phyloP scores from a whole-genome alignment of 2,113 vertebrate genomes.

The Microtus richardsoni region DNA sequence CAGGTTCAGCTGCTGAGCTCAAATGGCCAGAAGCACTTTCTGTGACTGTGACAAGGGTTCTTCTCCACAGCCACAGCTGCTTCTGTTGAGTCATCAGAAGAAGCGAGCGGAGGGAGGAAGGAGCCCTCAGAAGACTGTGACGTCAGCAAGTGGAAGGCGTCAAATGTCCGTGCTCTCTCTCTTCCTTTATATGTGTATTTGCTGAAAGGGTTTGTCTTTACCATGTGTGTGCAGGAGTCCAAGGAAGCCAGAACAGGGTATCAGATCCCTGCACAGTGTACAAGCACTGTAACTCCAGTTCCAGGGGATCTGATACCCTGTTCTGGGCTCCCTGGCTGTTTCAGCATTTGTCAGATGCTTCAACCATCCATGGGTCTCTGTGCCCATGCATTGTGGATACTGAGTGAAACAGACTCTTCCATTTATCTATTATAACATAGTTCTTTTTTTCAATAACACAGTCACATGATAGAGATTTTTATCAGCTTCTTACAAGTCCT shows the following conservation, averaged over 20 bases:
- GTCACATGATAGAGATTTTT: neutral
- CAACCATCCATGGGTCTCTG: neutral
- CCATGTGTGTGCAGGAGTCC: neutral
- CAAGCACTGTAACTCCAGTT: too few species aligned
- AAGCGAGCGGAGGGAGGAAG: neutral
- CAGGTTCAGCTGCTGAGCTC: neutral
- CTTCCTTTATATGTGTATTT: neutral
- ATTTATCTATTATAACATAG: neutral
- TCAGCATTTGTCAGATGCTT: neutral
- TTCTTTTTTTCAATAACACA: neutral
- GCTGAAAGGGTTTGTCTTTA: neutral
- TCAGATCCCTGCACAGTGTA: too few species aligned
- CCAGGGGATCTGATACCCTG: too few species aligned
- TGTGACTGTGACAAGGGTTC: neutral
- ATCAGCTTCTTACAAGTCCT: neutral
- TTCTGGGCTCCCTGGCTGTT: neutral
- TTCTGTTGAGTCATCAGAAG: slow-evolving; percentile 18
- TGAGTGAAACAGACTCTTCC: neutral
- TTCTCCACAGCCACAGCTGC: neutral
- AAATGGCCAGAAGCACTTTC: neutral
- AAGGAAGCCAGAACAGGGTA: neutral
- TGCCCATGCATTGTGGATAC: too few species aligned
- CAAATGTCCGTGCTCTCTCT: neutral
- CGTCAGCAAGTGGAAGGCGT: neutral
- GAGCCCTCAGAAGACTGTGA: neutral